Conservation (phyloP, 1,140 invertebrate species). For the Conopomorpha cramerella region DNA sequence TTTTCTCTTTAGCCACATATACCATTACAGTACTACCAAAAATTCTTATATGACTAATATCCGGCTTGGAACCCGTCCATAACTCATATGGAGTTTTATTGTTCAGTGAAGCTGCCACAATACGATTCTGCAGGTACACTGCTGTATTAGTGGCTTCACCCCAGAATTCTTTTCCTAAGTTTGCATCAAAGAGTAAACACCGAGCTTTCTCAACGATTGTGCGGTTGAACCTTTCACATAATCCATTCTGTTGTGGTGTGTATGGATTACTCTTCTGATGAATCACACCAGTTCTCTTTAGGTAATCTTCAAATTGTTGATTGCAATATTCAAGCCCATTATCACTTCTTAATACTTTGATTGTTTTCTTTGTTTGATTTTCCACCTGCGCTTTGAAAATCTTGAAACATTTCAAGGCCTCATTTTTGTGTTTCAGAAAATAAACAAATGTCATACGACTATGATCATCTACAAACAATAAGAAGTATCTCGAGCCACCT, state of each 20-base stretch:
- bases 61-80: background rate
- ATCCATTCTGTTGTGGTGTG: too few species aligned
- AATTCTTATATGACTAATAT: background rate
- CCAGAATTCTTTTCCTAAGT: too few species aligned
- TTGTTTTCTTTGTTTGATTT: slow-evolving; percentile 3
- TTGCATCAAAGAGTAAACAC: too few species aligned
- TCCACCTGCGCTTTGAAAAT: slow-evolving; percentile 1
- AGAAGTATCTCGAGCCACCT: slow-evolving; percentile 19
- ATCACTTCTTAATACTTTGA: slow-evolving; percentile 4
- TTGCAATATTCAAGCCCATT: slow-evolving; percentile 6
- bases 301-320: slow-evolving; percentile 3
- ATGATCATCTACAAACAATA: slow-evolving; percentile 20
- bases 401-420: slow-evolving; percentile 1
- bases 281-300: background rate
- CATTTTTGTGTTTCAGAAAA: slow-evolving; percentile 1
- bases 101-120: background rate
- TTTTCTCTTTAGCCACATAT: background rate
- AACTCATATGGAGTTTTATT: too few species aligned
- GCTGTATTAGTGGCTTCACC: too few species aligned
- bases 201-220: too few species aligned
- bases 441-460: slow-evolving; percentile 1
- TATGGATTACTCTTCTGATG: background rate
- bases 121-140: background rate
- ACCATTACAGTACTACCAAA: too few species aligned
- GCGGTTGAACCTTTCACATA: too few species aligned